Evolutionary conservation across 2,113 vertebrate species (phyloP), one percentile per base, ranked within the genome.

Genomic region (Terrapene triunguis): DNA sequence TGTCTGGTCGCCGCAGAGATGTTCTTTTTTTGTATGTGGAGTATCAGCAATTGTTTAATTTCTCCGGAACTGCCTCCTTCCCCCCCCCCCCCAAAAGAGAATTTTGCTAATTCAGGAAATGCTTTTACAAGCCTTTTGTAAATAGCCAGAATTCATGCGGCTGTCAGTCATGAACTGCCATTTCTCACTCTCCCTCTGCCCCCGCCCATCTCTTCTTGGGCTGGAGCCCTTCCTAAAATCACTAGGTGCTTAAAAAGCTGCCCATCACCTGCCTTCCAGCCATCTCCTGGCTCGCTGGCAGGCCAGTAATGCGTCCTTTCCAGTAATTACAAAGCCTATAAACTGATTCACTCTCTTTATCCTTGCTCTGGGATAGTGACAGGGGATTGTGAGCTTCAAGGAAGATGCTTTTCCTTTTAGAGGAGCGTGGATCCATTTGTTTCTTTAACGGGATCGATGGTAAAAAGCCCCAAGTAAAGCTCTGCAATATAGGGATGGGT

Each of bases 241-340:
- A 14, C 35, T 16, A 94, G 95, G 93, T 96, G 87, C 85, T 80
- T 78, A 2, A 53, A n/a, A 90, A 89, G 89, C 83, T 92, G 89
- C 47, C 12, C 62, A 1, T 80, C 86, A 54, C 86, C 84, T 88
- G 38, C 22, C 72, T 44, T 59, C 10, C 10, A 51, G 53, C 38
- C n/a, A 14, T 21, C 10, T 48, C 42, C 24, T 21, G 24, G 47
- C 38, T 38, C 10, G 35, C n/a, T 69, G 89, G 87, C 91, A 74
- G n/a, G 59, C 65, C n/a, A 57, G 76, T 51, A 59, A 51, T 2
- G 42, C 85, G 59, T 74, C 27, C 2, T 25, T 22, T 2, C 10
- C 1, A 13, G 44, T 0, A 29, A 82, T 80, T 44, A 82, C 4
- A 1, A 51, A 6, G 2, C 11, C 21, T 5, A 50, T 50, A 89